Base-by-base conservation (phyloP, 2,888 invertebrate genomes). In the Leucoma salicis region DNA sequence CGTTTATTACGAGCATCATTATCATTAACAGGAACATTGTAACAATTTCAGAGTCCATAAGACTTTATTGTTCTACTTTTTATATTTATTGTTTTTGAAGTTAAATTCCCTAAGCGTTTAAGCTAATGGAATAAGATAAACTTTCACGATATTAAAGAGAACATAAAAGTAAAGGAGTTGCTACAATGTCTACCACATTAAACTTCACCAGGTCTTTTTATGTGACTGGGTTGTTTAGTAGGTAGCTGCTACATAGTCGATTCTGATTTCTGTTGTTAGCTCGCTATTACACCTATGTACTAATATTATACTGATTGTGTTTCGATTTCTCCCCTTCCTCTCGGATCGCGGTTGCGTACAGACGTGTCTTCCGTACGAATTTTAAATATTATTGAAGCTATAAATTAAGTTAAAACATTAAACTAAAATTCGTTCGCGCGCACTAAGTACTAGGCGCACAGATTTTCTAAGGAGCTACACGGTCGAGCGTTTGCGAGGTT, bases 21-120 rank as follows among this genome's bases (percentile, higher is more conserved):
- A 57, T 46, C 37, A 50, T 28, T 29, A 32, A 31, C 35, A 45
- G 45, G 40, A 48, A 47, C 38, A 32, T 47, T 46, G 41, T 40
- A 35, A 40, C 46, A 40, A 50, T 58, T 58, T 53, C 42, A 29
- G 49, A 57, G 42, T 48, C 53, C 35, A 48, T 57, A 57, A 46
- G 48, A 59, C 53, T 41, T 59, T 55, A 57, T 55, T 57, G 57
- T 59, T 59, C 43, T 46, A 59, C 53, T 49, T 57, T 59, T 59
- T 55, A 53, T 44, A 45, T 61, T 57, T 60, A 60, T 60, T 49
- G 49, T 61, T 57, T 49, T 51, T 39, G 37, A 57, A 50, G 48
- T 48, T 43, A 42, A 40, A 49, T 42, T 38, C 38, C 31, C 38
- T 46, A 31, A 46, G 49, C 39, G 37, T 50, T 56, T 37, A 44